A percentile compares a stretch with the other conserved stretches of the same genome.
These are phyloP conservation scores for Brachypteracias leptosomus DNA, from an alignment of 2,113 vertebrate genomes.

Conservation along the genomic window DNA sequence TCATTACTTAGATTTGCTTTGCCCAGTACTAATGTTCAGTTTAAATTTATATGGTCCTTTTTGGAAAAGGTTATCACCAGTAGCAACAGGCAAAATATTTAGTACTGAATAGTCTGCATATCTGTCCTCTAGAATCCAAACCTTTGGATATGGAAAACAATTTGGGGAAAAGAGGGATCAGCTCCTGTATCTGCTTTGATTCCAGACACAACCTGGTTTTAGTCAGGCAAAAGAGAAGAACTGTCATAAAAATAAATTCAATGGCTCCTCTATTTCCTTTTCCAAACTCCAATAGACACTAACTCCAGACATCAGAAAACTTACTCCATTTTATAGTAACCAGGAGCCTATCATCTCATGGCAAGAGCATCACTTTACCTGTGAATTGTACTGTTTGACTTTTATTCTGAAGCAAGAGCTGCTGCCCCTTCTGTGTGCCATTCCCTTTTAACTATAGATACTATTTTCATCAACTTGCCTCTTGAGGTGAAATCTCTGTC, in stretches of 20 bases:
- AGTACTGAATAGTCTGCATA: background rate
- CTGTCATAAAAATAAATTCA: background rate
- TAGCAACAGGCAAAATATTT: constrained; percentile 66
- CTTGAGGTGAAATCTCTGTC: background rate
- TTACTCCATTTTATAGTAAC: background rate
- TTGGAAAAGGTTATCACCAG: constrained; percentile 58
- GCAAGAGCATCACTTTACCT: background rate
- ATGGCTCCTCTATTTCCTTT: background rate
- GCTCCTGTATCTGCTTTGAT: background rate
- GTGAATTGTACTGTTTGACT: background rate
- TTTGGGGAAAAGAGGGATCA: background rate
- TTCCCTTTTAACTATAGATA: background rate
- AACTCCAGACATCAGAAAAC: background rate
- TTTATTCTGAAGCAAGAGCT: background rate
- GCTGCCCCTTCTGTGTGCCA: background rate
- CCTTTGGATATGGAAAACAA: constrained; percentile 1
- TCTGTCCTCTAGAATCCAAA: background rate
- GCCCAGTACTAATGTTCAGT: background rate
- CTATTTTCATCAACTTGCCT: background rate
- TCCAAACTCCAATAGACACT: background rate
- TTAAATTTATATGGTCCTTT: constrained; percentile 37
- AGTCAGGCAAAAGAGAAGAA: background rate
- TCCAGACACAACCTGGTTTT: background rate
- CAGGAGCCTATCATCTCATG: background rate
- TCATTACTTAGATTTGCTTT: constrained; percentile 6